Percentiles rank a stretch among this genome's conserved stretches.
These are phyloP conservation scores for Drosophila melanica DNA, from an alignment of 1,140 invertebrate species.

Conservation along the genomic window DNA sequence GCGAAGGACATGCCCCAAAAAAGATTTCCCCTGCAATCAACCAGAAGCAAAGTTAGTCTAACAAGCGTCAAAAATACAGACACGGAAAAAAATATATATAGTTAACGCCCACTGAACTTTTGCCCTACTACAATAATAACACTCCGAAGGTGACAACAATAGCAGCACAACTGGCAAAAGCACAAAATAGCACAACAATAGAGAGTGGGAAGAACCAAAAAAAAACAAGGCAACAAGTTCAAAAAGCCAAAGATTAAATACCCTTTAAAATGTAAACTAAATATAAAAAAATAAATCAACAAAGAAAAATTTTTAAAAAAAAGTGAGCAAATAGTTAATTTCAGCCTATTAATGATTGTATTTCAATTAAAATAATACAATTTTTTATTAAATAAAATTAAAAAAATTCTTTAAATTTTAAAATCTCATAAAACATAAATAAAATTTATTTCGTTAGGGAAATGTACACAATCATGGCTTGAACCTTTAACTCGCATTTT, in stretches of 20 bases:
- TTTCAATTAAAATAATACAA: no score
- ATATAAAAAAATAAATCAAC: no score
- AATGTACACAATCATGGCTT: no score
- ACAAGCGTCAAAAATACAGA: not conserved
- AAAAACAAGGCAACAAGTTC: slow-evolving; percentile 2
- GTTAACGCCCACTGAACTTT: slow-evolving; percentile 25
- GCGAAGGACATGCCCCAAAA: not conserved
- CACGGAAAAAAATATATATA: slow-evolving; percentile 8
- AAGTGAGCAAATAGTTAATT: no score
- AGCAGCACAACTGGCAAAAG: slow-evolving; percentile 11
- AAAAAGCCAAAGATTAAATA: slow-evolving; percentile 40
- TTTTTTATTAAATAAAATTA: no score
- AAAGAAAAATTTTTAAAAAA: no score
- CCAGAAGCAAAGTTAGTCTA: slow-evolving; percentile 49
- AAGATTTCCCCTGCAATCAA: slow-evolving; percentile 41
- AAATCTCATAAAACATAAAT: no score
- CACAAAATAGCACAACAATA: slow-evolving; percentile 11
- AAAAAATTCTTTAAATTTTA: no score
- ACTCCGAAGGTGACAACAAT: slow-evolving; percentile 22
- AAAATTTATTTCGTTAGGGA: no score
- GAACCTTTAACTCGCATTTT: no score
- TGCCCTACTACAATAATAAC: slow-evolving; percentile 33
- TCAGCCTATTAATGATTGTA: no score
- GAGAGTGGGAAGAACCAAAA: not conserved
- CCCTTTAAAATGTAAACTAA: slow-evolving; percentile 4